A percentile compares a stretch with the other conserved stretches of the same genome.
phyloP scores from a whole-genome alignment of 2,888 invertebrate genomes.

The Ophonus ardosiacus region DNA sequence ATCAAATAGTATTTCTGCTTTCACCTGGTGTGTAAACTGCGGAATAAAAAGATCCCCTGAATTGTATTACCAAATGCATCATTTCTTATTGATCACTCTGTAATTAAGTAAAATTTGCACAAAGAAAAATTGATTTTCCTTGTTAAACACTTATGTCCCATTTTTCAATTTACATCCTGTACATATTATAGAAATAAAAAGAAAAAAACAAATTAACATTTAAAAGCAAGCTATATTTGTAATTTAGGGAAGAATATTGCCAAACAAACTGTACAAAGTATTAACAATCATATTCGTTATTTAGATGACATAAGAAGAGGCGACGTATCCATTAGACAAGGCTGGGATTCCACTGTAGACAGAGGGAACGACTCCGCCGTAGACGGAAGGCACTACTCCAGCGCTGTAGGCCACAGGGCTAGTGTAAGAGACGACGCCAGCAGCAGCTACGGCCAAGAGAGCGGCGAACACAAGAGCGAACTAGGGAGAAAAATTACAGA shows the following conservation, averaged over 20 bases:
- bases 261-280: constrained; percentile 9
- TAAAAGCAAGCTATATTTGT: constrained; percentile 1
- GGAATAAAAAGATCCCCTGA: too few relatives aligned
- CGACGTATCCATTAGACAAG: constrained; percentile 28
- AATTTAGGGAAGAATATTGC: background rate
- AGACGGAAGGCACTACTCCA: constrained; percentile 27
- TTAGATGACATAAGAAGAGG: constrained; percentile 19
- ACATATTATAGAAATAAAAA: too few relatives aligned
- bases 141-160: too few relatives aligned
- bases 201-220: constrained; percentile 2
- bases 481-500: background rate
- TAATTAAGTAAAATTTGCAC: too few relatives aligned
- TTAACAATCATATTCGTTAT: background rate
- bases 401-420: constrained; percentile 65
- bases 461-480: constrained; percentile 55
- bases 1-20: too few relatives aligned
- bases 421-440: constrained; percentile 41
- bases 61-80: too few relatives aligned
- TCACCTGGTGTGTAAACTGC: too few relatives aligned
- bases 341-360: constrained; percentile 1
- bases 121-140: too few relatives aligned
- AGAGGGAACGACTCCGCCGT: constrained; percentile 32
- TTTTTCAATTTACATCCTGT: too few relatives aligned
- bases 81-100: too few relatives aligned
- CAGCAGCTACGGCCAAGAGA: constrained; percentile 45